These are phyloP conservation scores for Todiramphus saurophagus DNA, from an alignment of 2,113 vertebrate species.

Conservation along the genomic window DNA sequence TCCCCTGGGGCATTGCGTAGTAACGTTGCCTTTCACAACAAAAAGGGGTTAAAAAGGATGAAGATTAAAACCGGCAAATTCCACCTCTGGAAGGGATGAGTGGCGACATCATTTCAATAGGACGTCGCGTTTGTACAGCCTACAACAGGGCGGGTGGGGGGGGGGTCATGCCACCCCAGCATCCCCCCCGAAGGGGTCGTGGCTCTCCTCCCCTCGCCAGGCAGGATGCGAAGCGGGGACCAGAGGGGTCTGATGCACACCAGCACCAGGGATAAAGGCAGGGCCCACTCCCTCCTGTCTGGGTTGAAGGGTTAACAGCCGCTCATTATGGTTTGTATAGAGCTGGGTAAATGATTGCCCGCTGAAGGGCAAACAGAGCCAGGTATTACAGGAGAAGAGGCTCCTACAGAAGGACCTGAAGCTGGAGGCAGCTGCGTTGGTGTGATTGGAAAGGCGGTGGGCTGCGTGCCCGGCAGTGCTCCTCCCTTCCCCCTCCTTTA, in stretches of 20 bases:
- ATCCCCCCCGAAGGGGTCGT: neutral
- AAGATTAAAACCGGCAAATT: neutral
- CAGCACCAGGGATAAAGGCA: neutral
- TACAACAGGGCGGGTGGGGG: no score
- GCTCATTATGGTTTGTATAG: neutral
- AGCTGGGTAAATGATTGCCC: neutral
- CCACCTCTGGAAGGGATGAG: neutral
- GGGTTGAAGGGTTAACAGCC: neutral
- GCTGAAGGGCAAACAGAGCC: neutral
- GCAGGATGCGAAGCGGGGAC: neutral
- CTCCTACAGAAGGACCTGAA: neutral
- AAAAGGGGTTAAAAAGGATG: neutral
- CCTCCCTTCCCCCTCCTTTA: neutral
- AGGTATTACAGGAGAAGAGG: neutral
- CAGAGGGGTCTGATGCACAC: neutral
- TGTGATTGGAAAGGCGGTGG: neutral
- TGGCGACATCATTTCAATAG: neutral
- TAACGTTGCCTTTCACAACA: neutral
- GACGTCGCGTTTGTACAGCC: neutral
- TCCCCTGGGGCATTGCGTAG: neutral
- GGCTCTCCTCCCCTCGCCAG: neutral
- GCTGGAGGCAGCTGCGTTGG: neutral
- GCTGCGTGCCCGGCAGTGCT: rapidly evolving
- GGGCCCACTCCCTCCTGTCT: rapidly evolving
- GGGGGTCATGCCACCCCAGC: no score